Evolutionary conservation across 2,113 vertebrate species (phyloP).

Genomic region (Myrmophylax atrothorax): DNA sequence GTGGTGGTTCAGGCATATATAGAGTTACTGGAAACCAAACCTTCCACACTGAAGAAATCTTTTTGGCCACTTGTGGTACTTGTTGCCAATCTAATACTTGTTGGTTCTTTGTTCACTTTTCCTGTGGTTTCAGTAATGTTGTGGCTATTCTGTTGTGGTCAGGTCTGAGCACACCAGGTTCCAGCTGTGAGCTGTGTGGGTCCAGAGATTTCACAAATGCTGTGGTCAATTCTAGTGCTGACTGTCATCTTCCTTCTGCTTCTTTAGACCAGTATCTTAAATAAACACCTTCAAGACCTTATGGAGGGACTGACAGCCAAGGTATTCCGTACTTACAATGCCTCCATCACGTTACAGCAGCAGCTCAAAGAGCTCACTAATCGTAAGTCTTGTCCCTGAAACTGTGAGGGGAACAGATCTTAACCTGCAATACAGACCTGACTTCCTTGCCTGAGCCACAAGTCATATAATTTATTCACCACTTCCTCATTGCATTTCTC

Average conservation of each 20-base stretch:
- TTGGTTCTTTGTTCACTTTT: neutral
- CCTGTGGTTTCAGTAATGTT: constrained; percentile 4
- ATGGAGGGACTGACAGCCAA: constrained; percentile 98
- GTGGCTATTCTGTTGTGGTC: constrained; percentile 2
- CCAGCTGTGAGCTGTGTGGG: neutral
- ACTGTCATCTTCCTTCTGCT: constrained; percentile 18
- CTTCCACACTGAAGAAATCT: neutral
- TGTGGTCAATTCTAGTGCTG: neutral
- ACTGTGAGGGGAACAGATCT: neutral
- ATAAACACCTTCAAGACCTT: constrained; percentile 98
- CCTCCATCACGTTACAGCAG: constrained; percentile 96
- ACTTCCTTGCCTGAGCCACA: neutral
- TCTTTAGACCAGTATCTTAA: constrained; percentile 92
- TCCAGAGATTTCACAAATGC: neutral
- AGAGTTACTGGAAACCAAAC: neutral
- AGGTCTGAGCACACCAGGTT: neutral
- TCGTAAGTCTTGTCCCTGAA: constrained; percentile 77
- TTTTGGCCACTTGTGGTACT: neutral
- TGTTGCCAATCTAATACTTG: neutral
- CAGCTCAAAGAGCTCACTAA: constrained; percentile 89
- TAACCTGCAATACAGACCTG: neutral
- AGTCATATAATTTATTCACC: neutral
- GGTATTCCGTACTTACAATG: constrained; percentile 99
- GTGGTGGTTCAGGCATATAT: neutral
- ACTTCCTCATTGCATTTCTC: neutral